A percentile compares a stretch with the other conserved stretches of the same genome.
phyloP scores from a whole-genome alignment of 2,113 vertebrate species.

The Ivindomyrus marchei region DNA sequence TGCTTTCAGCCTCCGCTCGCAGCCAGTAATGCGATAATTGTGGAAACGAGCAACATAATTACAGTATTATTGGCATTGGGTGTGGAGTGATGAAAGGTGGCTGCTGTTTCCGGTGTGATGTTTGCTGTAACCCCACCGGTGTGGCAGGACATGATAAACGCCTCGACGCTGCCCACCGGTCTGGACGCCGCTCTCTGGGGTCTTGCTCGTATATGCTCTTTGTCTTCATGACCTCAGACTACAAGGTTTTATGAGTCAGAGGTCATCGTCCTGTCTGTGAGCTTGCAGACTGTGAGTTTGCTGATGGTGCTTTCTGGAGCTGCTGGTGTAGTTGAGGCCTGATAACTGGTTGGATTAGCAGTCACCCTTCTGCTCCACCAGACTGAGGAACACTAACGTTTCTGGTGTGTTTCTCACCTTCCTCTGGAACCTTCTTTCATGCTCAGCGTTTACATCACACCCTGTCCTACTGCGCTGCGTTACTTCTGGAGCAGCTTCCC shows the following conservation, averaged over 20 bases:
- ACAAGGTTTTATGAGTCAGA: background rate
- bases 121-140: background rate
- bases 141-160: background rate
- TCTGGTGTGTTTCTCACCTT: background rate
- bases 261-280: background rate
- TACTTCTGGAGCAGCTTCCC: background rate
- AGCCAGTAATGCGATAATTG: constrained; percentile 2
- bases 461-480: background rate
- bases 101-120: background rate
- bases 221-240: background rate
- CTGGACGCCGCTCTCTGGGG: background rate
- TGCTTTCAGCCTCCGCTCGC: background rate
- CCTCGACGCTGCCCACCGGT: background rate
- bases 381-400: background rate
- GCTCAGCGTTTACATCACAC: background rate
- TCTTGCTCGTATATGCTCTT: background rate
- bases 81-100: background rate
- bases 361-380: background rate
- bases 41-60: background rate
- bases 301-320: background rate
- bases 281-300: background rate
- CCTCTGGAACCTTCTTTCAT: background rate
- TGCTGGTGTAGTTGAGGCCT: background rate
- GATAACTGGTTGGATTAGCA: background rate
- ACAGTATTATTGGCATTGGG: background rate